Evolutionary conservation across 2,888 invertebrate genomes (phyloP), one percentile per base, ranked within the genome.

Genomic region (Meghimatium bilineatum): DNA sequence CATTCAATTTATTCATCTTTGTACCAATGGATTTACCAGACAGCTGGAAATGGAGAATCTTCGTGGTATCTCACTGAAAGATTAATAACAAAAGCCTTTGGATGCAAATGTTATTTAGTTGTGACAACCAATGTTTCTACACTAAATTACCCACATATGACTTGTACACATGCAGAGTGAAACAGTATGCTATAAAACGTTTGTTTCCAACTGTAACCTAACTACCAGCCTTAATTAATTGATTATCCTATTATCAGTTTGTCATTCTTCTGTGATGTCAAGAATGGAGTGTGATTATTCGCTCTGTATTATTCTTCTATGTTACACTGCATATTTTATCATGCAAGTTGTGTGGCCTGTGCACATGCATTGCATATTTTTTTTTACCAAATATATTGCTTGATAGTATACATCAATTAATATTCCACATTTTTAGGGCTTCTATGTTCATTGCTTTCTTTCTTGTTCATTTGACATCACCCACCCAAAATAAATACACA

Each of bases 391-490:
- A n/a, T n/a, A n/a, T n/a, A n/a, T 63, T 32, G 66, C 32, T 29
- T 32, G 32, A 32, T 66, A 14, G 12, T 32, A 32, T 66, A 29
- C 29, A 32, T n/a, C 32, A 66, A 32, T 66, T 32, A 66, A 10
- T 32, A 32, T 66, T 66, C 17, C 66, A 66, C 29, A 29, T 66
- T 66, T 32, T 66, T 32, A 66, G 66, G 66, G 32, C 32, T 66
- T 66, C 32, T 66, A 32, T 66, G 66, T 66, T 66, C 66, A 66
- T 32, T 63, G 63, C 63, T 63, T n/a, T n/a, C 63, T n/a, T 63
- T 63, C n/a, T n/a, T 23, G 10, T 63, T 63, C n/a, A 23, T 66
- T 66, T 32, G 29, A 17, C 32, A n/a, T n/a, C n/a, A n/a, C n/a
- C n/a, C n/a, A n/a, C n/a, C n/a, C n/a, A n/a, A n/a, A n/a, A n/a